phyloP scores from a whole-genome alignment of 2,113 vertebrate species.

The Delphinapterus leucas region DNA sequence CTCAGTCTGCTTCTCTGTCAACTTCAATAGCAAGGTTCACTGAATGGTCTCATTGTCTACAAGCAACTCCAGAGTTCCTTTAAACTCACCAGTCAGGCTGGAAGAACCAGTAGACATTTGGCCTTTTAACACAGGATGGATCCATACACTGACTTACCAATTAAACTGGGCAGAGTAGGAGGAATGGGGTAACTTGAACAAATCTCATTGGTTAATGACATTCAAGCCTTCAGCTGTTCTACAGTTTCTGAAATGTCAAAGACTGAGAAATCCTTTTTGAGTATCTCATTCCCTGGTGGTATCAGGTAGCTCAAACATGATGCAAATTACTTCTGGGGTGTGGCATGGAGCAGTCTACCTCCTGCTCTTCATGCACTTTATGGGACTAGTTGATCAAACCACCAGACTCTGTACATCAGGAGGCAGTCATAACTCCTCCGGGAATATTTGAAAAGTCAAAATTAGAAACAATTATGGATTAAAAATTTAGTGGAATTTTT shows the following conservation, averaged over 20 bases:
- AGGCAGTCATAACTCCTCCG: background rate
- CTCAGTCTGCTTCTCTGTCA: constrained; percentile 6
- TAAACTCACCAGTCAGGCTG: background rate
- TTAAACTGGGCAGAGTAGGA: constrained; percentile 23
- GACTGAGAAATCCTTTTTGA: background rate
- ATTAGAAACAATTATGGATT: background rate
- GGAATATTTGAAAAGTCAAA: constrained; percentile 3
- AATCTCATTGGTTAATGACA: constrained; percentile 37
- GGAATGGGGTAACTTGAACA: background rate
- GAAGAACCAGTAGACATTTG: background rate
- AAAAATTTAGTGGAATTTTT: background rate
- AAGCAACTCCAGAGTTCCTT: background rate
- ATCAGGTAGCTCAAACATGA: background rate
- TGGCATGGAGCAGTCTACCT: background rate
- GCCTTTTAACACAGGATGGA: constrained; percentile 49
- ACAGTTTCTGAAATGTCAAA: constrained; percentile 13
- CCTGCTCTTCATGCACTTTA: background rate
- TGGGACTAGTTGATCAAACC: background rate
- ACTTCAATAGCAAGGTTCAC: background rate
- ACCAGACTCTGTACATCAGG: background rate
- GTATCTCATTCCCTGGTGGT: background rate
- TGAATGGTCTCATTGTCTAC: background rate
- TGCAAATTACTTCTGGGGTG: background rate
- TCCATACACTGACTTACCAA: background rate
- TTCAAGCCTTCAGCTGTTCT: background rate